These are phyloP conservation scores for Terrapene triunguis DNA, from an alignment of 2,113 vertebrate species.

Conservation along the genomic window DNA sequence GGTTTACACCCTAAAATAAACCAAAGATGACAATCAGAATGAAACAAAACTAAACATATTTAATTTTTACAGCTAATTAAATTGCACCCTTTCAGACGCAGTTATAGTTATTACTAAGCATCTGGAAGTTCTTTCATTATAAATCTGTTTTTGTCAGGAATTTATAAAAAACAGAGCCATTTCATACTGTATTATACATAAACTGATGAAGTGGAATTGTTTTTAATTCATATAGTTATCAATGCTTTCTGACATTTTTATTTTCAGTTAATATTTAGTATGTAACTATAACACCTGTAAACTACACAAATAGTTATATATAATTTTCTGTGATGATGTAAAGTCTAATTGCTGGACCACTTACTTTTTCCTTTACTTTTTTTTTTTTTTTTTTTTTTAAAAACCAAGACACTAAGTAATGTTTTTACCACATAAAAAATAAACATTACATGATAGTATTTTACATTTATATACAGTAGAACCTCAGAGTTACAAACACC, in stretches of 20 bases:
- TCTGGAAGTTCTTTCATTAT: not conserved
- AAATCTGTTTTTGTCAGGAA: not conserved
- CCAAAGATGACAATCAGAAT: not conserved
- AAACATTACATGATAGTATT: no score
- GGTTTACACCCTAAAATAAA: constrained; percentile 87
- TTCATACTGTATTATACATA: not conserved
- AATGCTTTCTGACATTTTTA: not conserved
- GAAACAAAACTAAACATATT: not conserved
- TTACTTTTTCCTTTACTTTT: not conserved
- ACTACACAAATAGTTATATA: not conserved
- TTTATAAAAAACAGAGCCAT: not conserved
- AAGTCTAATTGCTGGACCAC: not conserved
- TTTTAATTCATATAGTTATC: no score
- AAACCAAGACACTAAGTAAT: not conserved
- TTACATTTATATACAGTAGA: no score
- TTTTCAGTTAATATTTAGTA: not conserved
- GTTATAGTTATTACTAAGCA: not conserved
- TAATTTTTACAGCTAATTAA: not conserved
- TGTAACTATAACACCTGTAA: not conserved
- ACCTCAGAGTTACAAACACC: no score
- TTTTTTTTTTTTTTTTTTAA: not conserved
- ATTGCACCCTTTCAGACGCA: accelerated
- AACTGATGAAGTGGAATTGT: not conserved
- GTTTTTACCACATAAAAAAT: not conserved
- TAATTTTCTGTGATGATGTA: not conserved